Evolutionary conservation across 2,888 invertebrate species (phyloP), one percentile per base, ranked within the genome.

Genomic region (Mythimna albipuncta): DNA sequence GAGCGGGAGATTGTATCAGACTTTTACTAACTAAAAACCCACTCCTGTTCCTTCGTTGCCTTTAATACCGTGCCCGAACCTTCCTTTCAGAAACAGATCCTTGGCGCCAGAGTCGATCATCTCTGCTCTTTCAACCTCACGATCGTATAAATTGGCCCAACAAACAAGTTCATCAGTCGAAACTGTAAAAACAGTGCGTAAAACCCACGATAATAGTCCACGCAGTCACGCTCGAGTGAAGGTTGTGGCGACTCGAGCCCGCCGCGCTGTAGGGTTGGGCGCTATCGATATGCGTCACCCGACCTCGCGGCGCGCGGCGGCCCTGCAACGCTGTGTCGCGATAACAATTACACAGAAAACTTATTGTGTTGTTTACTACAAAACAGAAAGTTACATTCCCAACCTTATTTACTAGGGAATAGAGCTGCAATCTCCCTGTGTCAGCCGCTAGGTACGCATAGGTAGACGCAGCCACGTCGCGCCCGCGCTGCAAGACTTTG

Each of bases 291-390:
- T 90, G 91, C 91, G 92, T 91, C 92, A 92, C 88, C 75, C 87
- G 81, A 82, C 89, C 88, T 79, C 90, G 89, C 87, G 85, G 54
- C 88, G 85, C 90, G 89, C 87, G 85, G 54, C 88, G 85, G 83
- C 86, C 90, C 89, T 88, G 91, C 85, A 91, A 87, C 83, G 90
- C 92, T 89, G 89, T 92, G 91, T 91, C 92, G 89, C 91, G 94
- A 93, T 94, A 94, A 93, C 92, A 93, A 93, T 93, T 93, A 93
- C 91, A 90, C 89, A 91, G 91, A 91, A 90, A 92, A 92, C 90
- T 91, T 90, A 91, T 91, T 91, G 90, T 88, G 90, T 89, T 89
- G 89, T 88, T 86, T 85, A 85, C 87, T 78, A 65, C 82, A 75
- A 69, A 2, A 59, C 21, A 1, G 0, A 11, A 11, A 67, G 55